A percentile compares a stretch with the other conserved stretches of the same genome.
Conservation (phyloP, 1,140 invertebrate species). For the Heliconius melpomene region DNA sequence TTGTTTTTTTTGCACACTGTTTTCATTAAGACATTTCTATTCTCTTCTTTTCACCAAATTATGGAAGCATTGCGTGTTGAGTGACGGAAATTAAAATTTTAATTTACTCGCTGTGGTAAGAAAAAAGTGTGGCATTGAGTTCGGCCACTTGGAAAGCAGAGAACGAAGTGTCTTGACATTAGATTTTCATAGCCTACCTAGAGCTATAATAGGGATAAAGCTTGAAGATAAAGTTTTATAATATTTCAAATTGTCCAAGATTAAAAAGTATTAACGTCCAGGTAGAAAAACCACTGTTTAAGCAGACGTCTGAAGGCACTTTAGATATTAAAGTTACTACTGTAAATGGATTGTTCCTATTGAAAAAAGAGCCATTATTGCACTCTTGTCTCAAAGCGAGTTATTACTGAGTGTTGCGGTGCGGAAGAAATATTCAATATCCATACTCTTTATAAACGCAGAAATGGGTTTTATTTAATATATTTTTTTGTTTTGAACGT, state of each 20-base stretch:
- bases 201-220: too few relatives aligned
- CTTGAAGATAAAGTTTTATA: neutral
- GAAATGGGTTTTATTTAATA: neutral
- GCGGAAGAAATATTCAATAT: slow-evolving; percentile 28
- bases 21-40: too few relatives aligned
- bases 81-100: neutral
- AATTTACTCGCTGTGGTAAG: too few relatives aligned
- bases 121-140: too few relatives aligned
- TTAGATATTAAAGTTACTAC: slow-evolving; percentile 12
- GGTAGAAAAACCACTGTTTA: neutral
- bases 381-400: slow-evolving; percentile 27
- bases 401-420: slow-evolving; percentile 33
- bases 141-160: too few relatives aligned
- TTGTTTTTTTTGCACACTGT: neutral
- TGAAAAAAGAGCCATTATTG: neutral
- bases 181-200: too few relatives aligned
- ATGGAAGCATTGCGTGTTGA: neutral
- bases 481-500: neutral
- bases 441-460: slow-evolving; percentile 31
- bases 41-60: neutral
- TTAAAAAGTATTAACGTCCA: neutral
- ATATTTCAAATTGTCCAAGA: neutral
- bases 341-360: slow-evolving; percentile 2
- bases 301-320: neutral
- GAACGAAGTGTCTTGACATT: too few relatives aligned